Evolutionary conservation across 2,888 invertebrate species (phyloP).

Genomic region (Dysmachus trigonus): DNA sequence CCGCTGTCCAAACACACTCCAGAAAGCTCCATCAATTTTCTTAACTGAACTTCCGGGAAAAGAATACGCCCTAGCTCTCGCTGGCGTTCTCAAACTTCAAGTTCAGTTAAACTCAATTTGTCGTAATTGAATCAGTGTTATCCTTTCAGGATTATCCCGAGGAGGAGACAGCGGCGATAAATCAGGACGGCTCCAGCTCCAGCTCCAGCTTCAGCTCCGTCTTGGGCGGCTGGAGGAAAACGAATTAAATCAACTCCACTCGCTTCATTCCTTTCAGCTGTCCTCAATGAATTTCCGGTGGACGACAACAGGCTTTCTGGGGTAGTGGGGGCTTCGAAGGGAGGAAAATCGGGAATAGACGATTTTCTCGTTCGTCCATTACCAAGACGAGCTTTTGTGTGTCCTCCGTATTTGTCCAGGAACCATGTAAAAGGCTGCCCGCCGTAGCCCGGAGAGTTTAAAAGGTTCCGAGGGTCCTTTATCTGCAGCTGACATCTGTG

Average conservation of each 20-base stretch:
- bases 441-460: neutral
- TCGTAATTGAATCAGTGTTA: constrained; percentile 47
- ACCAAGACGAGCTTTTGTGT: constrained; percentile 12
- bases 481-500: neutral
- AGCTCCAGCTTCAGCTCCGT: neutral
- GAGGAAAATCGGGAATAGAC: constrained; percentile 1
- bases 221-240: neutral
- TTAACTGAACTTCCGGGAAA: neutral
- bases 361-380: constrained; percentile 25
- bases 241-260: constrained; percentile 41
- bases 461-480: neutral
- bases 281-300: constrained; percentile 17
- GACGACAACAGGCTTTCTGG: neutral
- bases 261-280: constrained; percentile 31
- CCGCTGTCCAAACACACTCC: constrained; percentile 1
- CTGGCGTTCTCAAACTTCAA: neutral
- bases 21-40: constrained; percentile 5
- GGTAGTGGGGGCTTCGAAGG: neutral
- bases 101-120: constrained; percentile 48
- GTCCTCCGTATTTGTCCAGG: constrained; percentile 1
- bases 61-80: neutral
- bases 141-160: constrained; percentile 29
- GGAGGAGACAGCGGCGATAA: constrained; percentile 36
- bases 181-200: neutral
- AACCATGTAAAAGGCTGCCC: neutral